Percentiles rank a stretch among this genome's conserved stretches.
Evolutionary conservation across 2,113 vertebrate genomes (phyloP).

Genomic region (Corythaixoides concolor): DNA sequence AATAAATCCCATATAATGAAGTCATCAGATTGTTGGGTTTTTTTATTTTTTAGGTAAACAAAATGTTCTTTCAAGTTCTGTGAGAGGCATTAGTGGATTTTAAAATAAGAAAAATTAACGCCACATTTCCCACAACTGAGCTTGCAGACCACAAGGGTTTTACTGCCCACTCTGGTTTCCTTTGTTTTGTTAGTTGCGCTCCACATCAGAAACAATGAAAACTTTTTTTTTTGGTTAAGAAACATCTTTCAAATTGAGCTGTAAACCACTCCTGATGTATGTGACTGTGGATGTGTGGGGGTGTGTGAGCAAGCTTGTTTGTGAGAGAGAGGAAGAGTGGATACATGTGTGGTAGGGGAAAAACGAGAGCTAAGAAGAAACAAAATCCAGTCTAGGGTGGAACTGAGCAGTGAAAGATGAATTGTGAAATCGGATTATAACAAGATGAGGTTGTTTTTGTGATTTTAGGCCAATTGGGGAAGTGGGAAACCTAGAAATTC

Average conservation of each 20-base stretch:
- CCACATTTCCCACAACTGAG: constrained; percentile 54
- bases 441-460: constrained; percentile 28
- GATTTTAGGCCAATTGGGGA: constrained; percentile 37
- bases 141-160: constrained; percentile 25
- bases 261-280: constrained; percentile 25
- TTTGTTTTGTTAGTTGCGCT: constrained; percentile 41
- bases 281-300: constrained; percentile 24
- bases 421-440: constrained; percentile 39
- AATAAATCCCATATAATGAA: constrained; percentile 40
- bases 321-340: constrained; percentile 13
- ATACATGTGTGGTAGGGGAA: constrained; percentile 28
- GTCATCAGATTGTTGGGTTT: constrained; percentile 16
- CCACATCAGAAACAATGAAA: constrained; percentile 48
- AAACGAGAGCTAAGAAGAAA: constrained; percentile 26
- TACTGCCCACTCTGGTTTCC: constrained; percentile 41
- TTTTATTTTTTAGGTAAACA: constrained; percentile 38
- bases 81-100: constrained; percentile 31
- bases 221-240: neutral
- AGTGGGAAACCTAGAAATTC: constrained; percentile 60
- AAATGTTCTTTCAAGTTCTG: constrained; percentile 56
- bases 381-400: constrained; percentile 39
- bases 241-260: neutral
- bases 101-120: constrained; percentile 60
- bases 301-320: constrained; percentile 45
- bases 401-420: constrained; percentile 30